Percentiles rank a stretch among this genome's conserved stretches.
These are phyloP conservation scores for Hirundo rustica DNA, from an alignment of 2,797 vertebrate genomes.

Conservation along the genomic window DNA sequence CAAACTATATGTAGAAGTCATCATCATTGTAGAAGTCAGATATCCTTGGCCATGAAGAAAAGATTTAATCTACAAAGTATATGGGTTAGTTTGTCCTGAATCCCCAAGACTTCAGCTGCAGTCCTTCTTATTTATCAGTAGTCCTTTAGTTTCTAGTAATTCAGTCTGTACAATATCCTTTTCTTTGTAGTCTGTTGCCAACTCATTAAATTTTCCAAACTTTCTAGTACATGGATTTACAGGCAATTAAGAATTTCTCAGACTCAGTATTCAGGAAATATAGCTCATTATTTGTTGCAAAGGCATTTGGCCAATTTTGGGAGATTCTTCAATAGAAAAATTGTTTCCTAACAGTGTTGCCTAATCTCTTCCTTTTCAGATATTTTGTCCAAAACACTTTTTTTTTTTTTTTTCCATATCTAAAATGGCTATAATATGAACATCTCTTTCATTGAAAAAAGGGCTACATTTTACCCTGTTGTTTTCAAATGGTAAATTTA, in stretches of 20 bases:
- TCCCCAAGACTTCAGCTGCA: background rate
- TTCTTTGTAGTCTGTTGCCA: constrained; percentile 37
- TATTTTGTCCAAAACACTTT: background rate
- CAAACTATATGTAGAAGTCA: background rate
- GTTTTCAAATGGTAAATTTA: constrained; percentile 33
- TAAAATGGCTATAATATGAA: background rate
- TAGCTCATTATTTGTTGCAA: constrained; percentile 33
- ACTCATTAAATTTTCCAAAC: constrained; percentile 45
- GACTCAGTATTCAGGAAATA: constrained; percentile 34
- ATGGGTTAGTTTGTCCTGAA: background rate
- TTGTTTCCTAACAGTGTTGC: constrained; percentile 36
- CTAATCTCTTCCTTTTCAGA: background rate
- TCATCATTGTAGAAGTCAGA: background rate
- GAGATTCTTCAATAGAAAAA: constrained; percentile 25
- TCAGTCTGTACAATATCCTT: background rate
- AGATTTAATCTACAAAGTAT: background rate
- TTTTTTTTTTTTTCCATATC: background rate
- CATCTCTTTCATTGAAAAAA: background rate
- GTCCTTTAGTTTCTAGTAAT: background rate
- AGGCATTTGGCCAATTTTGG: constrained; percentile 49
- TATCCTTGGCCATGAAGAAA: background rate
- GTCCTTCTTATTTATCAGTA: background rate
- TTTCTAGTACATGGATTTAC: constrained; percentile 33
- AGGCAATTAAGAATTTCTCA: constrained; percentile 56
- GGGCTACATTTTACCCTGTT: background rate